Evolutionary conservation across 2,113 vertebrate genomes (phyloP).

Genomic region (Silurus meridionalis): DNA sequence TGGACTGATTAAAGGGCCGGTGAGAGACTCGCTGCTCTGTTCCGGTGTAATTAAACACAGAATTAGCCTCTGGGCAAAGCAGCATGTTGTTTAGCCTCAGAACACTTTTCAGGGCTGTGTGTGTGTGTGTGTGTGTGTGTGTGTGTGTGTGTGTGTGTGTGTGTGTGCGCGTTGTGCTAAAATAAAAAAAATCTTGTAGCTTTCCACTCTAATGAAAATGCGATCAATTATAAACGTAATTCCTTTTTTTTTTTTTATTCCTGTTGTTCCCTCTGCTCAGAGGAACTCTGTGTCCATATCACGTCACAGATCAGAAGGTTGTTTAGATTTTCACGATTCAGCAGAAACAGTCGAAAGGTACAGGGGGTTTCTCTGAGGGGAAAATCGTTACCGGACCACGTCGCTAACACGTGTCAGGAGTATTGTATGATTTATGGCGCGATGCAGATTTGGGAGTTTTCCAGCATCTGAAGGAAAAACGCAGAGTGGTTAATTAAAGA

Average conservation of each 20-base stretch:
- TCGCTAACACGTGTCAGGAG: conserved; percentile 28
- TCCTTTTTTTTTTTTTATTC: conserved; percentile 32
- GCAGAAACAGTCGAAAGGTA: conserved; percentile 10
- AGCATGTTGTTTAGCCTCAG: conserved; percentile 27
- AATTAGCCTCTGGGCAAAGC: conserved; percentile 41
- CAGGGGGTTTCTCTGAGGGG: conserved; percentile 9
- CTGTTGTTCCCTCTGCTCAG: conserved; percentile 17
- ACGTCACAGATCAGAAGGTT: conserved; percentile 23
- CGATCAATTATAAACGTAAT: conserved; percentile 54
- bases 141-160: conserved; percentile 13
- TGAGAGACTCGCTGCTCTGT: conserved; percentile 9
- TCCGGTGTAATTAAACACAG: conserved; percentile 50
- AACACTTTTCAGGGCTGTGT: background rate
- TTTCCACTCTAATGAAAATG: conserved; percentile 31
- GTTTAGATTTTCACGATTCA: conserved; percentile 42
- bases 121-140: conserved; percentile 1
- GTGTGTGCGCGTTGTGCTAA: background rate
- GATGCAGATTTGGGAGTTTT: conserved; percentile 27
- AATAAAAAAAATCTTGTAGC: conserved; percentile 2
- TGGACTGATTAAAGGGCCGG: conserved; percentile 43
- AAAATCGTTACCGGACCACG: background rate
- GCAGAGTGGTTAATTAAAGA: conserved; percentile 47
- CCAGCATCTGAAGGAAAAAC: conserved; percentile 31
- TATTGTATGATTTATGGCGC: conserved; percentile 36
- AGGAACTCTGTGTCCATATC: conserved; percentile 16